Percentiles rank a stretch among this genome's conserved stretches.
Conservation (phyloP, 2,888 invertebrate genomes). For the Cosmopolites sordidus region DNA sequence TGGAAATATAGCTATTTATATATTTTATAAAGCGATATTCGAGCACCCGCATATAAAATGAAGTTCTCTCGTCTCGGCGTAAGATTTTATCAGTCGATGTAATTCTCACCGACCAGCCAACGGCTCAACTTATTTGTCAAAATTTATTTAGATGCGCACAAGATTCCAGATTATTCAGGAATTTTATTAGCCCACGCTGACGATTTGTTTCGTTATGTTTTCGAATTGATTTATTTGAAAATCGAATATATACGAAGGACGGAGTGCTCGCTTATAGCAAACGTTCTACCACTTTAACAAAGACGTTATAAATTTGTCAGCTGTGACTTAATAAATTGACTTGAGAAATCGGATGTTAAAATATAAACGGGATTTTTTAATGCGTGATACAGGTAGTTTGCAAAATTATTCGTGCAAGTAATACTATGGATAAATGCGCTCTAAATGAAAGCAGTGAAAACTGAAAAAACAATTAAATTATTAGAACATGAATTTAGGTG, state of each 20-base stretch:
- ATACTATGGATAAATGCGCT: too few relatives aligned
- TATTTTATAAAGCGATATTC: constrained; percentile 15
- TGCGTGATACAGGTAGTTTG: too few relatives aligned
- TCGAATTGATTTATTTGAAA: constrained; percentile 25
- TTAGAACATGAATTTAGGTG: too few relatives aligned
- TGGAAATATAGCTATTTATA: not conserved
- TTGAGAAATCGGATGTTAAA: too few relatives aligned
- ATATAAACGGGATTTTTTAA: too few relatives aligned
- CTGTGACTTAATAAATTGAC: too few relatives aligned
- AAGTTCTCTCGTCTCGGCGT: constrained; percentile 28
- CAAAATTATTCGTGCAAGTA: too few relatives aligned
- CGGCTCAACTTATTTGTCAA: constrained; percentile 31
- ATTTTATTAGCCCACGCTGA: constrained; percentile 27
- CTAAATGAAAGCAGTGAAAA: too few relatives aligned
- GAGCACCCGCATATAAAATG: constrained; percentile 32
- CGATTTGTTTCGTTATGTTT: constrained; percentile 26
- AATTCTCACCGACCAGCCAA: constrained; percentile 31
- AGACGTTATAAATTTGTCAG: too few relatives aligned
- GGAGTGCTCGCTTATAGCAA: too few relatives aligned
- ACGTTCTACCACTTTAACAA: too few relatives aligned
- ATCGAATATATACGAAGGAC: constrained; percentile 15
- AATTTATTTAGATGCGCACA: constrained; percentile 28
- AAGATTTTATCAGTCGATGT: constrained; percentile 31
- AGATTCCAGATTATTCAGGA: constrained; percentile 26
- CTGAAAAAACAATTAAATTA: too few relatives aligned